Conservation (phyloP, 2,113 vertebrate species). For the Loxodonta africana region DNA sequence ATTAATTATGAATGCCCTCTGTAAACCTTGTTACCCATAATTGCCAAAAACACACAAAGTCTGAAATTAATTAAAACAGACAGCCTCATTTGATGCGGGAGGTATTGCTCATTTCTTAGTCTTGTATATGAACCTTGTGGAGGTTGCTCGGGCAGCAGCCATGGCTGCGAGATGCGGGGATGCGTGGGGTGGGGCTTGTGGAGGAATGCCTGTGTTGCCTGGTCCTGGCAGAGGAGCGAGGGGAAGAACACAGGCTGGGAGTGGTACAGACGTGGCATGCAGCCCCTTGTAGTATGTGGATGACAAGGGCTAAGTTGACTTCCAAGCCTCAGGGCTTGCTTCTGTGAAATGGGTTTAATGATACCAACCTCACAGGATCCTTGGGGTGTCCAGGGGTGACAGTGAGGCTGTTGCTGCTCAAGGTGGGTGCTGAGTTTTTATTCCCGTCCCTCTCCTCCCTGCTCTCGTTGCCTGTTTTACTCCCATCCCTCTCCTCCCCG, state of each 20-base stretch:
- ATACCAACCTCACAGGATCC: accelerated
- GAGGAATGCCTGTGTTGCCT: background rate
- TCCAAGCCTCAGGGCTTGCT: background rate
- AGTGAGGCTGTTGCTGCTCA: accelerated
- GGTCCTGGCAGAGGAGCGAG: accelerated
- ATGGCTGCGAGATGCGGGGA: accelerated
- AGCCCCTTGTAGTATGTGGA: accelerated
- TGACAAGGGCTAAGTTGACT: background rate
- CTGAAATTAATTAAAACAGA: conserved; percentile 82
- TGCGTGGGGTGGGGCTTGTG: accelerated
- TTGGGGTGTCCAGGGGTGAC: accelerated
- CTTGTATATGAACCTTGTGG: accelerated
- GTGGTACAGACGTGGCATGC: background rate
- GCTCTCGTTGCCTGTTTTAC: accelerated
- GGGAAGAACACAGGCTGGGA: accelerated
- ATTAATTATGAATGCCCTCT: conserved; percentile 80
- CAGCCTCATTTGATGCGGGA: background rate
- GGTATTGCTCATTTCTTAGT: conserved; percentile 61
- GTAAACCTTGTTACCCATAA: conserved; percentile 80
- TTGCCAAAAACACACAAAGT: conserved; percentile 80
- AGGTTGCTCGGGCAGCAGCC: accelerated
- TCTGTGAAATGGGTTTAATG: background rate
- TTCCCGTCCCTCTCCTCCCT: accelerated
- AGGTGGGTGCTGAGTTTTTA: background rate
- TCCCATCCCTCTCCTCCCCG: background rate